Evolutionary conservation across 1,140 invertebrate genomes (phyloP).

Genomic region (Cecropterus lyciades): DNA sequence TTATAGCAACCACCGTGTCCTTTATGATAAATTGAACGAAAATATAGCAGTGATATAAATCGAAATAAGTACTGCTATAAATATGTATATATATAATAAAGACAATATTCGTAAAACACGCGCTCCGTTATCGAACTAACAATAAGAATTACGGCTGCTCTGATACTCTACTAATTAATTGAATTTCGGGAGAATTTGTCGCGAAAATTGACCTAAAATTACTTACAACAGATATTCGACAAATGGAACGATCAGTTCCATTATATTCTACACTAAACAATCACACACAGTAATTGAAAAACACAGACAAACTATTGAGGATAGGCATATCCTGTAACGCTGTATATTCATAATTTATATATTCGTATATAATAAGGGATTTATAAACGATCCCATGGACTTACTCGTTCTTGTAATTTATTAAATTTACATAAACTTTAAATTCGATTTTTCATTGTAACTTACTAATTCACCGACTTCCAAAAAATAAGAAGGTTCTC

Average conservation of each 20-base stretch:
- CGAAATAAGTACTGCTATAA: neutral
- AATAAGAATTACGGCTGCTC: constrained; percentile 61
- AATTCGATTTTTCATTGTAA: too few relatives aligned
- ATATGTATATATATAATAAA: neutral
- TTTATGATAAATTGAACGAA: too few relatives aligned
- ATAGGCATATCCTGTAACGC: too few relatives aligned
- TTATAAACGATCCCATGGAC: too few relatives aligned
- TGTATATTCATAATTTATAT: neutral
- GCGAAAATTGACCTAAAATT: constrained; percentile 82
- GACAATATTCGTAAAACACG: constrained; percentile 46
- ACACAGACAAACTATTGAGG: neutral
- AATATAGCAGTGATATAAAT: neutral
- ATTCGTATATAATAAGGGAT: too few relatives aligned
- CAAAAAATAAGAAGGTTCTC: too few relatives aligned
- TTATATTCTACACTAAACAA: constrained; percentile 18
- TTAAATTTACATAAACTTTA: too few relatives aligned
- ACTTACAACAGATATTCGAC: constrained; percentile 47
- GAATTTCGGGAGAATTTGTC: constrained; percentile 84
- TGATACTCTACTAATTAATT: constrained; percentile 80
- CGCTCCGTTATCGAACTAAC: constrained; percentile 43
- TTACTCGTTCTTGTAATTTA: too few relatives aligned
- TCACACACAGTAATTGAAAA: constrained; percentile 8
- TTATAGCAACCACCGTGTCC: too few relatives aligned
- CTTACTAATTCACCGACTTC: too few relatives aligned
- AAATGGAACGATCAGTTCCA: constrained; percentile 9